Base-by-base conservation (phyloP, 2,113 vertebrate species). In the Eptatretus burgeri region DNA sequence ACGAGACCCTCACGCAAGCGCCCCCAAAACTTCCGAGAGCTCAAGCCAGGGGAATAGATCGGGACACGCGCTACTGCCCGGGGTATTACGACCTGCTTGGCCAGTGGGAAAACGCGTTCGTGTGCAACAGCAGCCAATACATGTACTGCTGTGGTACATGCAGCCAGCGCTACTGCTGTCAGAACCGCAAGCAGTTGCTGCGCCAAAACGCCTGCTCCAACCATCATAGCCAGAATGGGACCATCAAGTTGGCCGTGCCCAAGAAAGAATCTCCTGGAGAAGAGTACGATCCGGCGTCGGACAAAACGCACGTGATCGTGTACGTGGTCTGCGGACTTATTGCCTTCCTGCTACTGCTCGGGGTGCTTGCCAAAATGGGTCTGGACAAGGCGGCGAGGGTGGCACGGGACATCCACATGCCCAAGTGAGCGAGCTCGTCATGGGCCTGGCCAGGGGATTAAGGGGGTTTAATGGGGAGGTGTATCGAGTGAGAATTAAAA, bases 71-170 rank as follows among this genome's bases (percentile, higher is more conserved):
- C 56, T 17, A n/a, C 56, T 96, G 91, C 72, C 77, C 81, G 68
- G 88, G 91, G 64, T 96, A 96, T 75, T 96, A 87, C 62, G 91
- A 96, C 56, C 86, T 93, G 70, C 94, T 95, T 87, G 91, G 88
- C 51, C 89, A 96, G 69, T 96, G 86, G 86, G 89, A 96, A 70
- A 85, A 86, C 2, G 82, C 89, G 1, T 93, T 96, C 74, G 93
- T 86, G 73, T 96, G 91, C 72, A 93, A 84, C 68, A 81, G 77
- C 0, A 83, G 83, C 52, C 79, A 83, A 73, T 96, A 93, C 73
- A 75, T 76, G 68, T 93, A 87, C 77, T 96, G 91, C 72, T 96
- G 91, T 13, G 91, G 91, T 64, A 95, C 91, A 67, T 95, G 91
- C 67, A 88, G 82, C 73, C 93, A 89, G 71, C 84, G 91, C 64